Conservation (phyloP, 2,888 invertebrate genomes). For the Cryptus armator region DNA sequence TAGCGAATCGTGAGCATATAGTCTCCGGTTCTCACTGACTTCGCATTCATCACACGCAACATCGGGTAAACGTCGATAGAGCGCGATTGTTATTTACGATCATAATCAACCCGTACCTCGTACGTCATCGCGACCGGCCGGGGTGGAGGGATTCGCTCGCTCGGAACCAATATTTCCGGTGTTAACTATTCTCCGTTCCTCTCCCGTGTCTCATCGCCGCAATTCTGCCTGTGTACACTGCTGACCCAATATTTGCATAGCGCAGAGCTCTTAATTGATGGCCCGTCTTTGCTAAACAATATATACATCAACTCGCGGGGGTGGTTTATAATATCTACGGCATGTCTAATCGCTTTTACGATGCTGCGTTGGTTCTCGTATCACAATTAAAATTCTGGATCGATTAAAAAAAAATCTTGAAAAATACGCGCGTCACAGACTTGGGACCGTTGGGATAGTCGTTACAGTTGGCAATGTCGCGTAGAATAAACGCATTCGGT, state of each 20-base stretch:
- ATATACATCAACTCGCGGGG: background rate
- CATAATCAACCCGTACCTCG: slow-evolving; percentile 75
- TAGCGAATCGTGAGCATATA: slow-evolving; percentile 34
- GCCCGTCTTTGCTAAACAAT: slow-evolving; percentile 4
- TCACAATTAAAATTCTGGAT: background rate
- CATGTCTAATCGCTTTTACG: background rate
- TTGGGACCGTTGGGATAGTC: too few relatives aligned
- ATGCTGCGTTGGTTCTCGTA: background rate
- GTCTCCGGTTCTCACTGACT: slow-evolving; percentile 61
- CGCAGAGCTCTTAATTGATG: slow-evolving; percentile 40
- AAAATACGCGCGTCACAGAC: too few relatives aligned
- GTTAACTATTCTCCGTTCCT: slow-evolving; percentile 60
- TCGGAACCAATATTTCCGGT: slow-evolving; percentile 66
- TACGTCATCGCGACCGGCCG: slow-evolving; percentile 57
- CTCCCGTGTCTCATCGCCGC: slow-evolving; percentile 51
- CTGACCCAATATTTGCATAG: slow-evolving; percentile 43
- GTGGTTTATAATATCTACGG: background rate
- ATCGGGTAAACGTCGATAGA: slow-evolving; percentile 79
- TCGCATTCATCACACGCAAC: slow-evolving; percentile 76
- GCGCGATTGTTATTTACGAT: slow-evolving; percentile 80
- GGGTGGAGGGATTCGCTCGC: slow-evolving; percentile 25
- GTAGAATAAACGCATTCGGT: too few relatives aligned
- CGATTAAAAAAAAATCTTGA: too few relatives aligned
- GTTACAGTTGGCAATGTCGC: too few relatives aligned
- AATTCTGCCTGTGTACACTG: slow-evolving; percentile 31